Base-by-base conservation (phyloP, 1,140 invertebrate species). In the Achatina immaculata region DNA sequence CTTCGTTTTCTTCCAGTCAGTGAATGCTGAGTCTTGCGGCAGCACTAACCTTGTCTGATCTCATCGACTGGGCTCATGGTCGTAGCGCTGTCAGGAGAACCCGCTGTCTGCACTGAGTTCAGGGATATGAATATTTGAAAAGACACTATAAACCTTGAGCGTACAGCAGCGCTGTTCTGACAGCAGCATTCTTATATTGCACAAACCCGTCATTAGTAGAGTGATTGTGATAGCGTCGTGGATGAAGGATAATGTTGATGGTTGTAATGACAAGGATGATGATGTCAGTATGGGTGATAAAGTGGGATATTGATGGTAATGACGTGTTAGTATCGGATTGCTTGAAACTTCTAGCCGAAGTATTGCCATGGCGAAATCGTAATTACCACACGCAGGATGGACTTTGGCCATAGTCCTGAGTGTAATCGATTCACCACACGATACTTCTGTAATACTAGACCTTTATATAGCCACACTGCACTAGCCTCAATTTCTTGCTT, bases 51-150 rank as follows among this genome's bases (percentile, higher is more conserved):
- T 34, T 76, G 24, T 48, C 74, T 73, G 21, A 73, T 69, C 55
- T 75, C 48, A n/a, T 84, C 83, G n/a, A 24, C 58, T n/a, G 81
- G 65, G 42, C 68, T 38, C 55, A 73, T 48, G n/a, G 83, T 81
- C 16, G n/a, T n/a, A n/a, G n/a, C n/a, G n/a, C n/a, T n/a, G n/a
- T n/a, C n/a, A n/a, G n/a, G n/a, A n/a, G 81, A 55, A 3, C 85
- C 90, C 88, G 93, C 94, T 90, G 94, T 14, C 34, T 42, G 31
- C 28, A 62, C 94, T 95, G 94, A 93, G 92, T 94, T 94, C 93
- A 95, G 93, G 92, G 93, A 95, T 93, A 95, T 94, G 93, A 95
- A 95, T 93, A 95, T 94, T 93, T 93, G 94, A 93, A 95, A 94
- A 94, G 93, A 94, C 92, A 95, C 94, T 95, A 94, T 86, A 83